Evolutionary conservation across 1,140 invertebrate genomes (phyloP).

Genomic region (Ostrea denselamellosa): DNA sequence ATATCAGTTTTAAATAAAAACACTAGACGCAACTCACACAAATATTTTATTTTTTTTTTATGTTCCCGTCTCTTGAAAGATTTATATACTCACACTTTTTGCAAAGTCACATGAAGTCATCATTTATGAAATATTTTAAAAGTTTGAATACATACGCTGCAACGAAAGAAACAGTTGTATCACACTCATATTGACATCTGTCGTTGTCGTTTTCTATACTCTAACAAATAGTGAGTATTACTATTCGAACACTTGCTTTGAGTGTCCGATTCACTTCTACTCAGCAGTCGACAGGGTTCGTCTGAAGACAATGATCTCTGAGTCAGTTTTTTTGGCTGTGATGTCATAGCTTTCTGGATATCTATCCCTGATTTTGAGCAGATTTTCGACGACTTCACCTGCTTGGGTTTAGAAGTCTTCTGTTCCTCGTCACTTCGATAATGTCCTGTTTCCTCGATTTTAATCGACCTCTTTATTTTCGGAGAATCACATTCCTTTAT

Average conservation of each 20-base stretch:
- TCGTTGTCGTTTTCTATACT: constrained; percentile 15
- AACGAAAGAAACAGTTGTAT: neutral
- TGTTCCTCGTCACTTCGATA: neutral
- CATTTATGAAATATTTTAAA: too few relatives aligned
- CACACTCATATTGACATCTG: neutral
- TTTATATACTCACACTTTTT: too few relatives aligned
- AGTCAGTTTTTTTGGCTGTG: neutral
- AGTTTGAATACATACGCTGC: too few relatives aligned
- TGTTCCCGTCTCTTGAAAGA: too few relatives aligned
- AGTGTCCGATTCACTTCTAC: neutral
- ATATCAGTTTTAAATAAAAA: too few relatives aligned
- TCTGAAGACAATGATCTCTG: neutral
- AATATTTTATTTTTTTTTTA: too few relatives aligned
- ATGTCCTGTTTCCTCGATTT: neutral
- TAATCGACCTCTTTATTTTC: neutral
- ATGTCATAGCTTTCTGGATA: neutral
- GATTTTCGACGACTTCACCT: neutral
- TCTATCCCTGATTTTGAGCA: neutral
- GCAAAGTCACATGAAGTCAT: too few relatives aligned
- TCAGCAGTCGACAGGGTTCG: neutral
- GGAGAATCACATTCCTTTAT: neutral
- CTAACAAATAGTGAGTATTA: neutral
- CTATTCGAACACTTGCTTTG: neutral
- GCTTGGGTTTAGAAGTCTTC: neutral
- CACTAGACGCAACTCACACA: too few relatives aligned